A percentile compares a stretch with the other conserved stretches of the same genome.
Conservation (phyloP, 92 coral and sea anemone species). For the Actinernus sp. region DNA sequence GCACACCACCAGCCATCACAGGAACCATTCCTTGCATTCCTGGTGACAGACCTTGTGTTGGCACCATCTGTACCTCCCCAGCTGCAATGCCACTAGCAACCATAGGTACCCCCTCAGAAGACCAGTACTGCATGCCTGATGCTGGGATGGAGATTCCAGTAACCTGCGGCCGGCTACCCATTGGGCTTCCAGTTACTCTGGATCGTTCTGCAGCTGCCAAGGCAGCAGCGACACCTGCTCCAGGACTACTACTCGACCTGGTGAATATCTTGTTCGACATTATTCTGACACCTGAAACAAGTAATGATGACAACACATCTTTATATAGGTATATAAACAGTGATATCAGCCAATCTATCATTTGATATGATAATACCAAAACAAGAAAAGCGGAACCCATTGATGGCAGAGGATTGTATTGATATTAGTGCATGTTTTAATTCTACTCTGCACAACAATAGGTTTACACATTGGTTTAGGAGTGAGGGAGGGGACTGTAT, state of each 20-base stretch:
- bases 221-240: conserved; percentile 56
- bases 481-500: too few relatives aligned
- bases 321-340: too few relatives aligned
- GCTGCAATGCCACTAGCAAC: conserved; percentile 65
- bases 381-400: too few relatives aligned
- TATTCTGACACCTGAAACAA: conserved; percentile 69
- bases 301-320: not conserved
- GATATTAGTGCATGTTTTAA: too few relatives aligned
- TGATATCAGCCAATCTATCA: too few relatives aligned
- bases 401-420: too few relatives aligned
- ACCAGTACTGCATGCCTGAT: conserved; percentile 73
- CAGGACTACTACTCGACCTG: conserved; percentile 86
- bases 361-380: too few relatives aligned
- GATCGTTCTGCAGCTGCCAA: conserved; percentile 63
- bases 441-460: too few relatives aligned
- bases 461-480: too few relatives aligned
- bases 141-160: conserved; percentile 54
- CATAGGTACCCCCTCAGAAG: conserved; percentile 65
- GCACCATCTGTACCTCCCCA: conserved; percentile 80
- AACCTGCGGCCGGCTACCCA: conserved; percentile 53
- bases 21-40: too few relatives aligned
- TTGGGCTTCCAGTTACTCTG: conserved; percentile 58
- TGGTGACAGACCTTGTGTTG: conserved; percentile 67
- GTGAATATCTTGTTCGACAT: conserved; percentile 76
- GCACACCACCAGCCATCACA: too few relatives aligned